These are phyloP conservation scores for Lepisosteus oculatus DNA, from an alignment of 2,113 vertebrate genomes.

Conservation along the genomic window DNA sequence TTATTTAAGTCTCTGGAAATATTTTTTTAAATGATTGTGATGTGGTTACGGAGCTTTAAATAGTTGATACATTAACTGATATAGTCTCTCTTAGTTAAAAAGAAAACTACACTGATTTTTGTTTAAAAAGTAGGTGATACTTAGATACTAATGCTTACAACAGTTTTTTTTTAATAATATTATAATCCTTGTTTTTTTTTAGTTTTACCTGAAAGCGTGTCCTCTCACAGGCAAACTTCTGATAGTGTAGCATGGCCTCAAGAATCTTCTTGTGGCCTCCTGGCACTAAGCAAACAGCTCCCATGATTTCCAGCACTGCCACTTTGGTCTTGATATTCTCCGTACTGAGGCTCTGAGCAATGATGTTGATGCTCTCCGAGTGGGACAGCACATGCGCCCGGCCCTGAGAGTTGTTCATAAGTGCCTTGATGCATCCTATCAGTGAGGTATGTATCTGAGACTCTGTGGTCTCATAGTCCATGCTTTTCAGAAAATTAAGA, in stretches of 20 bases:
- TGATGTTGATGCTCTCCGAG: slow-evolving; percentile 94
- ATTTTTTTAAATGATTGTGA: too few species aligned
- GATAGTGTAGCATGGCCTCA: slow-evolving; percentile 96
- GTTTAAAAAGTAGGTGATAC: too few species aligned
- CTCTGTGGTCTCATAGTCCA: slow-evolving; percentile 98
- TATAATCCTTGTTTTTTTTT: not conserved
- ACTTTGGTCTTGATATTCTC: slow-evolving; percentile 98
- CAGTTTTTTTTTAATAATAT: too few species aligned
- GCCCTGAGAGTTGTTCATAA: slow-evolving; percentile 99
- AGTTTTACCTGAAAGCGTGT: slow-evolving; percentile 90
- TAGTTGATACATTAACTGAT: too few species aligned
- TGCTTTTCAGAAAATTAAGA: slow-evolving; percentile 94
- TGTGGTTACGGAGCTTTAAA: too few species aligned
- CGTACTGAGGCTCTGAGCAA: slow-evolving; percentile 95
- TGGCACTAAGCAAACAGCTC: slow-evolving; percentile 95
- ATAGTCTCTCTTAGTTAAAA: too few species aligned
- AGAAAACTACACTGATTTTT: too few species aligned
- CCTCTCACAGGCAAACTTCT: slow-evolving; percentile 91
- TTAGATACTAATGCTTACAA: too few species aligned
- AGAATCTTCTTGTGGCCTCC: slow-evolving; percentile 95
- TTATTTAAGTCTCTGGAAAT: too few species aligned
- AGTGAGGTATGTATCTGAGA: slow-evolving; percentile 98
- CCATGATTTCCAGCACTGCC: slow-evolving; percentile 98
- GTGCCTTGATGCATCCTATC: slow-evolving; percentile 96
- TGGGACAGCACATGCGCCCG: slow-evolving; percentile 93